Evolutionary conservation across 2,888 invertebrate genomes (phyloP).

Genomic region (Drosophila prolongata): DNA sequence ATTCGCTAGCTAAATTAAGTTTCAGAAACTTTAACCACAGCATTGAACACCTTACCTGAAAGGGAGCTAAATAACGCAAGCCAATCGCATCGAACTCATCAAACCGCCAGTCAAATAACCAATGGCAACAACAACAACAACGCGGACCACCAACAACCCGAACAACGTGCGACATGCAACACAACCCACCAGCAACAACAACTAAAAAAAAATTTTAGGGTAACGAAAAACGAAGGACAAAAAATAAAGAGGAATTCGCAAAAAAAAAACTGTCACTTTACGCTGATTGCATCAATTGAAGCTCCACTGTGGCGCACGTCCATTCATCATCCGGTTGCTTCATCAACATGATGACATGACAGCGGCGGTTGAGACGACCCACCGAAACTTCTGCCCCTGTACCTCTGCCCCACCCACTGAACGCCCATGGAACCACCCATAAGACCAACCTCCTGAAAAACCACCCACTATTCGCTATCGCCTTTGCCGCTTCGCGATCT

Average conservation of each 20-base stretch:
- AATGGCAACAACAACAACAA: slow-evolving; percentile 16
- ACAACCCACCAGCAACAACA: slow-evolving; percentile 38
- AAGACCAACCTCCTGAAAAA: background rate
- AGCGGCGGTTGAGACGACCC: slow-evolving; percentile 64
- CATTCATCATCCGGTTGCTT: slow-evolving; percentile 80
- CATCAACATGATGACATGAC: slow-evolving; percentile 80
- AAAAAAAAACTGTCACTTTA: slow-evolving; percentile 74
- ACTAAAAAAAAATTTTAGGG: slow-evolving; percentile 23
- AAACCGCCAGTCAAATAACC: slow-evolving; percentile 42
- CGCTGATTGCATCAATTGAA: slow-evolving; percentile 80
- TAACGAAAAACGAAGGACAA: slow-evolving; percentile 6
- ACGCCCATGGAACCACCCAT: slow-evolving; percentile 5
- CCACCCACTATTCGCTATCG: background rate
- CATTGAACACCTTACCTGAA: background rate
- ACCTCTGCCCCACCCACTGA: slow-evolving; percentile 6
- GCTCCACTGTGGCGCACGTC: slow-evolving; percentile 80
- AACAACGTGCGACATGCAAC: slow-evolving; percentile 52
- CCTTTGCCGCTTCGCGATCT: slow-evolving; percentile 24
- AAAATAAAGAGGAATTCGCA: slow-evolving; percentile 19
- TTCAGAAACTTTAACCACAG: slow-evolving; percentile 1
- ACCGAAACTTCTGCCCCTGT: slow-evolving; percentile 10
- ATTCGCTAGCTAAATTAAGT: background rate
- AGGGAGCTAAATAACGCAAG: slow-evolving; percentile 7
- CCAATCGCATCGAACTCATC: slow-evolving; percentile 41
- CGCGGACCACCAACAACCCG: slow-evolving; percentile 48